Conservation (phyloP, 2,113 vertebrate species). For the Pipra filicauda region DNA sequence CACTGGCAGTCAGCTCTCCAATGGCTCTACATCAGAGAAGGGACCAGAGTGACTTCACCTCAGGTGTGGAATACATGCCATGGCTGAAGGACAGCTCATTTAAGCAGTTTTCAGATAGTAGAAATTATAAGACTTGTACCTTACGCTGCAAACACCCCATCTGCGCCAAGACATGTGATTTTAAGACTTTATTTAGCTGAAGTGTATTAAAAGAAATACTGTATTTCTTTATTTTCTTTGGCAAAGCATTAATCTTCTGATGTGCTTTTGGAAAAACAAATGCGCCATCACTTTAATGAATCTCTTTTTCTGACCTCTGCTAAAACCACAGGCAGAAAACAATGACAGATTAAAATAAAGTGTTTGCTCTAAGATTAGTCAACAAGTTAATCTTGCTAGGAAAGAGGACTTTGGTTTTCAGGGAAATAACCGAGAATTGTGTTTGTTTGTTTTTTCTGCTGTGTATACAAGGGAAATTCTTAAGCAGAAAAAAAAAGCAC, state of each 20-base stretch:
- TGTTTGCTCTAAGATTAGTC: conserved; percentile 14
- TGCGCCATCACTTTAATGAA: not conserved
- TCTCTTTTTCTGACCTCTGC: conserved; percentile 15
- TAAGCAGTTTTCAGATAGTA: conserved; percentile 28
- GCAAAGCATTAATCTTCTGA: conserved; percentile 15
- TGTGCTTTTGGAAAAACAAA: conserved; percentile 12
- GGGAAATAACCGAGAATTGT: not conserved
- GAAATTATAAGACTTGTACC: not conserved
- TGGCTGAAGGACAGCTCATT: not conserved
- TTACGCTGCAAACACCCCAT: not conserved
- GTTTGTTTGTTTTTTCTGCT: conserved; percentile 30
- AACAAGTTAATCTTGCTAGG: conserved; percentile 37
- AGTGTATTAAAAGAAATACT: conserved; percentile 21
- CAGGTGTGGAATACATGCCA: conserved; percentile 34
- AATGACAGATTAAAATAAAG: conserved; percentile 45
- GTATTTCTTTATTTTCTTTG: conserved; percentile 19
- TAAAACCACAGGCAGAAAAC: conserved; percentile 48
- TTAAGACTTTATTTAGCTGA: conserved; percentile 28
- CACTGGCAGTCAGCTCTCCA: conserved; percentile 1
- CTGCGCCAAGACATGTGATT: not conserved
- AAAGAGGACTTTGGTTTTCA: conserved; percentile 17
- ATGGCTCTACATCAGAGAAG: conserved; percentile 47
- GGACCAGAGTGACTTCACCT: conserved; percentile 30
- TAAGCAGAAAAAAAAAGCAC: not conserved
- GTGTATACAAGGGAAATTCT: not conserved